Base-by-base conservation (phyloP, 2,113 vertebrate genomes). In the Anguilla rostrata region DNA sequence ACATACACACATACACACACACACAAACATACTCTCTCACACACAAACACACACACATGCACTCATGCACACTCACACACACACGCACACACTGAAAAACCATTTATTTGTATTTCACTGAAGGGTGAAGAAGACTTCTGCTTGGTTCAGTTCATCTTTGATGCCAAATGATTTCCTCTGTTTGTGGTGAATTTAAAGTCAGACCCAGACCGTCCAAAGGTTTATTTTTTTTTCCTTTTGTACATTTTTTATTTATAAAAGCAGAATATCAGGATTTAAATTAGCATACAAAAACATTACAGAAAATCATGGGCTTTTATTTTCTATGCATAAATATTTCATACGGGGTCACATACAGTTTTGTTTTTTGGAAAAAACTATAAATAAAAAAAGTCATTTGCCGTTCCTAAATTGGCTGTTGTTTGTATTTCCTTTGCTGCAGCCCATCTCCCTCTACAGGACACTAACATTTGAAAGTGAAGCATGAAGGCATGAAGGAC, bases 231-330 rank as follows among this genome's bases (percentile, higher is more conserved):
- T 85, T 83, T 87, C 87, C 83, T 91, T 94, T 94, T 94, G 92
- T 95, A 94, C 91, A 94, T 92, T 92, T 92, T 92, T 91, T 95
- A 95, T 95, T 96, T 95, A 96, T 95, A 95, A 94, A 94, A 87
- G 93, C 93, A 94, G 92, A 94, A 87, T 94, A 93, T 95, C 94
- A 93, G 90, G 94, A 95, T 93, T 94, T 93, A 92, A 94, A 94
- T 92, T 89, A 92, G 95, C 94, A 94, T 94, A 92, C 91, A 92
- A 91, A 92, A 88, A 49, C 71, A 46, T 87, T 88, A 91, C 79
- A 85, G 80, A 90, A 91, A 91, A 92, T 94, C 91, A 93, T 92
- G 93, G 90, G 94, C 92, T 93, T 93, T 93, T 93, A 94, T 94
- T 94, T 95, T 66, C 81, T 86, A 86, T 86, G 85, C 85, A 86